Percentiles rank a stretch among this genome's conserved stretches.
These are phyloP conservation scores for Microtus oregoni DNA, from an alignment of 2,113 vertebrate species.

Conservation along the genomic window DNA sequence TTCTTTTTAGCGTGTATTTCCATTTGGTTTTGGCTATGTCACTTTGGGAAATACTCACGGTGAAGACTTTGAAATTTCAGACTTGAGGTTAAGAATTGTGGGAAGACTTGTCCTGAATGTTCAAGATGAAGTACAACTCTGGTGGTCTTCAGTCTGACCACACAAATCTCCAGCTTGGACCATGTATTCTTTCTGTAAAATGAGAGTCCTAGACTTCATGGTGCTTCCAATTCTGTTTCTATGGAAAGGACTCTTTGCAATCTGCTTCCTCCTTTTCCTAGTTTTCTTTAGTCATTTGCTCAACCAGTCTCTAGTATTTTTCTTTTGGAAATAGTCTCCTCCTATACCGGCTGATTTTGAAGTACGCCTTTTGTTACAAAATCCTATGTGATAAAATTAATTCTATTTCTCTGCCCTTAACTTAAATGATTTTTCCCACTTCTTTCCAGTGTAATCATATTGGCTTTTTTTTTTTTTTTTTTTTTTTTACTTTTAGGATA, in stretches of 20 bases:
- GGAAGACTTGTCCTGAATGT: background rate
- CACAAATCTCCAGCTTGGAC: background rate
- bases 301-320: background rate
- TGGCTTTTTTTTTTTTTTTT: background rate
- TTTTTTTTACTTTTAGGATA: background rate
- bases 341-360: background rate
- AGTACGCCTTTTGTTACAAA: constrained; percentile 14
- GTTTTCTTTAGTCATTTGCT: background rate
- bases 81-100: background rate
- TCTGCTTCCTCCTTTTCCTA: background rate
- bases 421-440: background rate
- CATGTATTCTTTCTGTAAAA: background rate
- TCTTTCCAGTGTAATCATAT: background rate
- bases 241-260: background rate
- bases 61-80: constrained; percentile 16
- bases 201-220: background rate
- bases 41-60: constrained; percentile 22
- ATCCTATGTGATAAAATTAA: background rate
- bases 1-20: background rate
- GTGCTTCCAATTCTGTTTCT: background rate
- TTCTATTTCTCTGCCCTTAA: background rate
- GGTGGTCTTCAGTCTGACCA: background rate
- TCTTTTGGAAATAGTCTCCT: background rate
- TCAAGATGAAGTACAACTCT: background rate
- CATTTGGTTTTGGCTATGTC: background rate